Conservation (phyloP, 2,113 vertebrate genomes). For the Saiga tatarica region DNA sequence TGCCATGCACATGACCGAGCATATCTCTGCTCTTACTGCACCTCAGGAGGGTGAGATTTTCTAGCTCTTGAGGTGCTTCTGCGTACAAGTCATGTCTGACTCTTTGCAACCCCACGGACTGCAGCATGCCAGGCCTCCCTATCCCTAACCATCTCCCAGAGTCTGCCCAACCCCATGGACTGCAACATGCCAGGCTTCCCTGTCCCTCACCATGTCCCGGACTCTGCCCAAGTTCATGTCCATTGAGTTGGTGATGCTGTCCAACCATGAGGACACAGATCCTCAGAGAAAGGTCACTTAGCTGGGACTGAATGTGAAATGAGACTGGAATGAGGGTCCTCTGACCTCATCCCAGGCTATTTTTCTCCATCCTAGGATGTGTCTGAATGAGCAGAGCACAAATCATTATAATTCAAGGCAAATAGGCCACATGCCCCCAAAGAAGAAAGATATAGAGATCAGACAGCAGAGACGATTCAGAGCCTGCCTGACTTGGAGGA, state of each 20-base stretch:
- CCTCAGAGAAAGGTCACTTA: background rate
- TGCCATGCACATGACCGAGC: background rate
- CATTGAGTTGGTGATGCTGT: background rate
- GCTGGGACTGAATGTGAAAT: background rate
- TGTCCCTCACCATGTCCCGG: background rate
- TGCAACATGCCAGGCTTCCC: background rate
- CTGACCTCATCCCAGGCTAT: background rate
- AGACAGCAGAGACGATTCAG: background rate
- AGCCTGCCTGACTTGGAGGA: background rate
- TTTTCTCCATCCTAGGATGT: background rate
- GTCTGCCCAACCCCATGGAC: background rate
- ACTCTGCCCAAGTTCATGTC: background rate
- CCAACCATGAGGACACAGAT: background rate
- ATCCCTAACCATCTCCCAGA: background rate
- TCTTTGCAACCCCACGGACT: background rate
- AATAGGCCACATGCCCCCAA: background rate
- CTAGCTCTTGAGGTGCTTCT: background rate
- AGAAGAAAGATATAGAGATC: background rate
- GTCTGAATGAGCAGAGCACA: background rate
- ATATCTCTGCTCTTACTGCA: background rate
- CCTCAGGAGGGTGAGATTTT: background rate
- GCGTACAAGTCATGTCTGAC: background rate
- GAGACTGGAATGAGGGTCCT: background rate
- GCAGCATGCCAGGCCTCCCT: background rate
- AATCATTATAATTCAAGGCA: background rate